Conservation (phyloP, 2,113 vertebrate species). For the Anguilla japonica region DNA sequence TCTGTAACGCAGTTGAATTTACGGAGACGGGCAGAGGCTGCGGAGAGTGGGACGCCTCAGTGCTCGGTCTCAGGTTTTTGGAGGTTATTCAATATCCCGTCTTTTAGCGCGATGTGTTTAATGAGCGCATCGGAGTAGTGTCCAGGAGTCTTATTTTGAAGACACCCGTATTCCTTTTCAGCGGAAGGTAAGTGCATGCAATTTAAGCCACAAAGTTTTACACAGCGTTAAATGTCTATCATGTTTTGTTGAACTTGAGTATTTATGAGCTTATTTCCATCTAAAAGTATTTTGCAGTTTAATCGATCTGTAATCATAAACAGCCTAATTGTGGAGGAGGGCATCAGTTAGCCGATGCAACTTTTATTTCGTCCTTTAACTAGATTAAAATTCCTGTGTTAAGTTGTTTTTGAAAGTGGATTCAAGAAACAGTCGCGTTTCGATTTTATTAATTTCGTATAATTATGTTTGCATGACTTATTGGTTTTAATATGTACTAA, state of each 20-base stretch:
- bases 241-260: too few species aligned
- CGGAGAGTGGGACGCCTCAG: not conserved
- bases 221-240: not conserved
- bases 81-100: not conserved
- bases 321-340: not conserved
- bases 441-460: not conserved
- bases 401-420: not conserved
- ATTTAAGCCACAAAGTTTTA: not conserved
- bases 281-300: not conserved
- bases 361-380: not conserved
- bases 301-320: not conserved
- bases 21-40: constrained; percentile 5
- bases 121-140: not conserved
- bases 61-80: not conserved
- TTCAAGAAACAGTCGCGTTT: not conserved
- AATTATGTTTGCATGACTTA: not conserved
- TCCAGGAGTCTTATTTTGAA: not conserved
- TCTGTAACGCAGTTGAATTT: not conserved
- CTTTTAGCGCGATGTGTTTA: constrained; percentile 14
- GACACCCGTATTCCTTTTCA: not conserved
- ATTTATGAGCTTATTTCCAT: not conserved
- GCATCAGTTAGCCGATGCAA: not conserved
- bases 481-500: not conserved
- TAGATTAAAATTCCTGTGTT: not conserved
- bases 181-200: constrained; percentile 5